phyloP scores from a whole-genome alignment of 2,888 invertebrate genomes.

The Lithophane leautieri region DNA sequence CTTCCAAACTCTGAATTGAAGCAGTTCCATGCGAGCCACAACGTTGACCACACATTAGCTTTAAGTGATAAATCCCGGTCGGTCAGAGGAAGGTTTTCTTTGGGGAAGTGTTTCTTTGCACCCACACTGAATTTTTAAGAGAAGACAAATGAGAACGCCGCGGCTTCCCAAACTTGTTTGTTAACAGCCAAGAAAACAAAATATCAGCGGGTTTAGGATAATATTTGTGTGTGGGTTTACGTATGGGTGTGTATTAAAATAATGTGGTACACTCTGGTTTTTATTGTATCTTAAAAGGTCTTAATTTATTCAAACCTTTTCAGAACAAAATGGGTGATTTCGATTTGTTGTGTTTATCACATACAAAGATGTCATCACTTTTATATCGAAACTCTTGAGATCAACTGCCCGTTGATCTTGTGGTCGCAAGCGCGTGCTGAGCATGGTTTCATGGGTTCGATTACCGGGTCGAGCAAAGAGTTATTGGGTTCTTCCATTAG shows the following conservation, averaged over 20 bases:
- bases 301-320: neutral
- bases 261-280: neutral
- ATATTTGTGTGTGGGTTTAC: neutral
- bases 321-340: neutral
- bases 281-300: neutral
- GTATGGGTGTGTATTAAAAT: conserved; percentile 1
- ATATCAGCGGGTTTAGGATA: conserved; percentile 38
- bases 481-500: too few species aligned
- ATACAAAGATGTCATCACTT: neutral
- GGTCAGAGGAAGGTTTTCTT: conserved; percentile 48
- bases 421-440: too few species aligned
- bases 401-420: too few species aligned
- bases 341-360: neutral
- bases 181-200: conserved; percentile 51
- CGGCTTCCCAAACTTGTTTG: conserved; percentile 50
- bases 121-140: conserved; percentile 67
- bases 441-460: too few species aligned
- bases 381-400: too few species aligned
- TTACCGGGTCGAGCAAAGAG: too few species aligned
- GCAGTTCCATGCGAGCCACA: conserved; percentile 26
- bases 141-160: conserved; percentile 62
- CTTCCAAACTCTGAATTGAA: conserved; percentile 9
- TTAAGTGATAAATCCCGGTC: conserved; percentile 63
- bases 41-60: conserved; percentile 60
- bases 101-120: conserved; percentile 62